phyloP scores from a whole-genome alignment of 92 coral and sea anemone genomes.

The Epizoanthus scotinus region DNA sequence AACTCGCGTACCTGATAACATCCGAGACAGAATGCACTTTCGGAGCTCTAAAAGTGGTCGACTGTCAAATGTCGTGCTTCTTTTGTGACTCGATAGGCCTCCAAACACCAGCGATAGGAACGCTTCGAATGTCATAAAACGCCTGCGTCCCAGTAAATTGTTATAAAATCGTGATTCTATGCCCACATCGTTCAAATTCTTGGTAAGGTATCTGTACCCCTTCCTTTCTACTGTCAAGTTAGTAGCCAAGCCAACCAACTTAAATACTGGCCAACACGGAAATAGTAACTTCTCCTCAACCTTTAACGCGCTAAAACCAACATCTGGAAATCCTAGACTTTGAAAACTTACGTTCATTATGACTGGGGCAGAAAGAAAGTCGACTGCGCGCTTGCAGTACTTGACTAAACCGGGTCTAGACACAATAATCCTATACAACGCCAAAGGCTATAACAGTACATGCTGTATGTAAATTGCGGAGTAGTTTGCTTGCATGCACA shows the following conservation, averaged over 20 bases:
- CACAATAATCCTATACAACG: too few relatives aligned
- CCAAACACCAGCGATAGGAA: constrained; percentile 9
- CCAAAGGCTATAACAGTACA: too few relatives aligned
- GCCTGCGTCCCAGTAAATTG: neutral
- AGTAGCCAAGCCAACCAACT: neutral
- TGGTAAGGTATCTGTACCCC: neutral
- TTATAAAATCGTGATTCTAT: neutral
- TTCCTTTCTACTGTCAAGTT: neutral
- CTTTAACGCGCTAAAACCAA: neutral
- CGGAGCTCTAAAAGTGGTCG: neutral
- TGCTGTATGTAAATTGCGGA: too few relatives aligned
- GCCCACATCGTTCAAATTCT: neutral
- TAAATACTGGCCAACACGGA: neutral
- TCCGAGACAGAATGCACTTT: neutral
- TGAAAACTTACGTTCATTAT: neutral
- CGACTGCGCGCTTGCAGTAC: too few relatives aligned
- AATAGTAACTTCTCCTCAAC: neutral
- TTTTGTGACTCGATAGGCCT: neutral
- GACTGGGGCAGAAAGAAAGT: too few relatives aligned
- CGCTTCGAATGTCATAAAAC: neutral
- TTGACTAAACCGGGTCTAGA: too few relatives aligned
- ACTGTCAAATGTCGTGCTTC: neutral
- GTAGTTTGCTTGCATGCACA: too few relatives aligned
- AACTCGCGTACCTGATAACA: neutral
- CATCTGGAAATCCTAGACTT: neutral